Evolutionary conservation across 2,888 invertebrate genomes (phyloP).

Genomic region (Calameuta pallipes): DNA sequence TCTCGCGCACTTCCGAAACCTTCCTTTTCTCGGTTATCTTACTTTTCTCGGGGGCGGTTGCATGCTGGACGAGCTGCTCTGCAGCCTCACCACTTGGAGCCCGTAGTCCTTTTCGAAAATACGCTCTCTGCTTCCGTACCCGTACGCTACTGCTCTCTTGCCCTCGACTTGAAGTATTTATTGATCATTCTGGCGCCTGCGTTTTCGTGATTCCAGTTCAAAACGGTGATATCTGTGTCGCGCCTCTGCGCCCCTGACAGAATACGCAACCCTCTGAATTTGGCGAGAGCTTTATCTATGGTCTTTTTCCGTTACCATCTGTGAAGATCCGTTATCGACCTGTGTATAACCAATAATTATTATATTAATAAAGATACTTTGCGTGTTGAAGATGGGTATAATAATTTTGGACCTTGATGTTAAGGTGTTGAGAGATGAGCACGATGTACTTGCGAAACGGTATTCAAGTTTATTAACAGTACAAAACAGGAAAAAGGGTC

Average conservation of each 20-base stretch:
- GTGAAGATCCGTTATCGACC: too few relatives aligned
- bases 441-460: slow-evolving; percentile 18
- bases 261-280: too few relatives aligned
- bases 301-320: too few relatives aligned
- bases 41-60: slow-evolving; percentile 91
- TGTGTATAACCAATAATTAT: too few relatives aligned
- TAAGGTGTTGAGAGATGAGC: slow-evolving; percentile 21
- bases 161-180: slow-evolving; percentile 59
- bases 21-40: slow-evolving; percentile 55
- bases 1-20: too few relatives aligned
- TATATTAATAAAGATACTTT: too few relatives aligned
- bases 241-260: too few relatives aligned
- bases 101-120: slow-evolving; percentile 34
- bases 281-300: too few relatives aligned
- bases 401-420: too few relatives aligned
- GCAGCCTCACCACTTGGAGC: slow-evolving; percentile 53
- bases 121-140: slow-evolving; percentile 55
- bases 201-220: slow-evolving; percentile 25
- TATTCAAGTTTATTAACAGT: slow-evolving; percentile 54
- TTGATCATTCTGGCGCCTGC: slow-evolving; percentile 63
- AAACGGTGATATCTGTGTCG: too few relatives aligned
- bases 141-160: slow-evolving; percentile 61
- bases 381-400: too few relatives aligned
- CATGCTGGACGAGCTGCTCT: slow-evolving; percentile 70
- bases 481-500: slow-evolving; percentile 42